Base-by-base conservation (phyloP, 1,140 invertebrate species). In the Trichonephila clavata region DNA sequence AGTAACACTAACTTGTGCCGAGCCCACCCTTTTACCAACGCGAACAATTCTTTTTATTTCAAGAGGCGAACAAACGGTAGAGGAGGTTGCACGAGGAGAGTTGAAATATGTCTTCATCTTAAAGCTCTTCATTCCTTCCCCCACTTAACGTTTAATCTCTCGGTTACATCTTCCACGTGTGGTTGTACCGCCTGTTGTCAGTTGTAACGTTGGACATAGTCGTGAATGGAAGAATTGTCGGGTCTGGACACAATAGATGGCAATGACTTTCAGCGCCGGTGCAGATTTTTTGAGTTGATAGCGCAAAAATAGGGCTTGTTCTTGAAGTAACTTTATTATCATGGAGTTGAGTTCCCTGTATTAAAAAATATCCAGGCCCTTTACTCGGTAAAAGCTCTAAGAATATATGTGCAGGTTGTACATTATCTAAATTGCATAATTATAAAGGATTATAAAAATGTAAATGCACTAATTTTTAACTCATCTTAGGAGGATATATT, bases 21-120 rank as follows among this genome's bases (percentile, higher is more conserved):
- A 77, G 27, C 68, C 68, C 68, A 77, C 68, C 68, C 68, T 77
- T 77, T 77, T 77, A 32, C 27, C 27, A 77, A 16, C 27, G 5
- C 68, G 6, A 39, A 14, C 43, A 50, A 50, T 77, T 77, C 27
- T 77, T 27, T 27, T 71, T 71, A 32, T 77, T 77, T 27, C 27
- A 77, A 14, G 24, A 77, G 68, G 27, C 68, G 27, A 77, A 77
- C 27, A 77, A 77, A 77, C 27, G 24, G 27, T 18, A 27, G 68
- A 68, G 63, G 63, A n/a, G 63, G n/a, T 21, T 24, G 68, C 68
- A 18, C 68, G 27, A 77, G 68, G 68, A 27, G 27, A 77, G 27
- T 77, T 77, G 68, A 77, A 77, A 77, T 77, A 77, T 20, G 68
- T 77, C 68, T 77, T 77, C 68, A 77, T 77, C 68, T 77, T 27